Evolutionary conservation across 2,113 vertebrate species (phyloP).

Genomic region (Neodontobutis hainanensis): DNA sequence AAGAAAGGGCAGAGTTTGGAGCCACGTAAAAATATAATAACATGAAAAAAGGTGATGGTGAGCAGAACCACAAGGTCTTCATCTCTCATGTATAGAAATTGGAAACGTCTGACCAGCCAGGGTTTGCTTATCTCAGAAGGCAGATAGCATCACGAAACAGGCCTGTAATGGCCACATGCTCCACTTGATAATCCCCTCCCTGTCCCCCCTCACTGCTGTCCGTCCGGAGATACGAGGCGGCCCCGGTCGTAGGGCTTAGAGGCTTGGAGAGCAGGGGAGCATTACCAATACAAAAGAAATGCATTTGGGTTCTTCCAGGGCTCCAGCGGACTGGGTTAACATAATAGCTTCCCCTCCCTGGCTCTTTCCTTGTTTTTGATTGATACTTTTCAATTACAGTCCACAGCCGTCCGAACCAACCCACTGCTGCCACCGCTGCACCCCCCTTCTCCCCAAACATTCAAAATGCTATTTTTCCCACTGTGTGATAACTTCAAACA

Average conservation of each 20-base stretch:
- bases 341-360: conserved; percentile 79
- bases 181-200: conserved; percentile 76
- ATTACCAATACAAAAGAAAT: conserved; percentile 81
- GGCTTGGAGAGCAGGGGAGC: conserved; percentile 72
- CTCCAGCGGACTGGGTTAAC: conserved; percentile 75
- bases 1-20: conserved; percentile 42
- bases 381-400: conserved; percentile 99
- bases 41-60: conserved; percentile 54
- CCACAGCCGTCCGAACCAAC: conserved; percentile 74
- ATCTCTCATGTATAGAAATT: conserved; percentile 81
- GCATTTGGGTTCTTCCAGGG: conserved; percentile 73
- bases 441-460: conserved; percentile 87
- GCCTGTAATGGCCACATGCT: conserved; percentile 78
- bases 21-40: conserved; percentile 59
- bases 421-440: conserved; percentile 70
- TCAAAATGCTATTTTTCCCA: conserved; percentile 93
- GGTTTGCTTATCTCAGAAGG: conserved; percentile 71
- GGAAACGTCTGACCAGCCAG: conserved; percentile 73
- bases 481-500: conserved; percentile 95
- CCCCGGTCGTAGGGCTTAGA: conserved; percentile 67
- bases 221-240: conserved; percentile 61
- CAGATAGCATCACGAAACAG: conserved; percentile 79
- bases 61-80: conserved; percentile 72
- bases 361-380: conserved; percentile 93
- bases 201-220: conserved; percentile 46